A percentile compares a stretch with the other conserved stretches of the same genome.
Evolutionary conservation across 2,113 vertebrate genomes (phyloP).

Genomic region (Bungarus multicinctus): DNA sequence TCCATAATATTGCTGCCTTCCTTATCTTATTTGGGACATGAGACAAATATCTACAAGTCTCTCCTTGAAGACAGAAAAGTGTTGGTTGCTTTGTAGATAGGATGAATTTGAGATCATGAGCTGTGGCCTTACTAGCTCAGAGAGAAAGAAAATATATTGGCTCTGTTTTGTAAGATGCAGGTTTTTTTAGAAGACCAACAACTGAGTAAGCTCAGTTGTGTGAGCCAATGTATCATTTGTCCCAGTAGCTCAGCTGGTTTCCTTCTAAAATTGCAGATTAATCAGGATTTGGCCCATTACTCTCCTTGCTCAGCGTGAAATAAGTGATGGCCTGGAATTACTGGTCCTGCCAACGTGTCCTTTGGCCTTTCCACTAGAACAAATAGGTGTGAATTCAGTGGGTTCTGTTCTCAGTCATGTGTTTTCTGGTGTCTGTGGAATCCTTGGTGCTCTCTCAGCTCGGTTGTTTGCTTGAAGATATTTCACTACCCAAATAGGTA

Average conservation of each 20-base stretch:
- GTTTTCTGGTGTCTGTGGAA: background rate
- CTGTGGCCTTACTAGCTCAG: background rate
- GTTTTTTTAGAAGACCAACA: rapidly evolving
- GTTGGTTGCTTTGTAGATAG: background rate
- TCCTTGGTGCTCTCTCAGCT: background rate
- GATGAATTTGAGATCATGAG: constrained; percentile 12
- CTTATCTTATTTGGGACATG: background rate
- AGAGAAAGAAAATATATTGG: rapidly evolving
- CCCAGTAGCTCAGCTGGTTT: constrained; percentile 3
- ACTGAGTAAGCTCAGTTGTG: background rate
- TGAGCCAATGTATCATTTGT: background rate
- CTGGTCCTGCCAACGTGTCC: background rate
- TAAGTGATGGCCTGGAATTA: background rate
- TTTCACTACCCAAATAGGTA: too few species aligned
- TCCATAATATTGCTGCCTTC: background rate
- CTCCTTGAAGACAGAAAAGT: too few species aligned
- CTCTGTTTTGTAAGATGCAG: background rate
- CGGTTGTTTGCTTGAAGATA: background rate
- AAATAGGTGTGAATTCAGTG: background rate
- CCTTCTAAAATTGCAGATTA: background rate
- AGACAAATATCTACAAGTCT: background rate
- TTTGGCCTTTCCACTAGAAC: background rate
- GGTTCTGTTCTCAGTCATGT: background rate
- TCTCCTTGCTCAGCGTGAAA: background rate
- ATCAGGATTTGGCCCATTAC: background rate